A percentile compares a stretch with the other conserved stretches of the same genome.
phyloP scores from a whole-genome alignment of 2,888 invertebrate species.

The Pteria penguin region DNA sequence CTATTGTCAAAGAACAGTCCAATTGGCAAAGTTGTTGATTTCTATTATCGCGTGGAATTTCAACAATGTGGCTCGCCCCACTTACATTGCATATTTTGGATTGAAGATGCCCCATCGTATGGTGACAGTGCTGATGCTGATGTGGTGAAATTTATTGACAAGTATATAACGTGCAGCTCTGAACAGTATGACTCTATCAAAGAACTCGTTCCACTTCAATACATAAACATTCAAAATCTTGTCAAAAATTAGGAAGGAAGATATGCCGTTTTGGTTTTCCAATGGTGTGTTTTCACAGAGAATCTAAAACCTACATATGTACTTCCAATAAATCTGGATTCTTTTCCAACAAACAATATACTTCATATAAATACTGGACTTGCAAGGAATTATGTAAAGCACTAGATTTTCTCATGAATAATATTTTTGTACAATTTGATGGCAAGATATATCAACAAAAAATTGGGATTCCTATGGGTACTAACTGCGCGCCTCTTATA shows the following conservation, averaged over 20 bases:
- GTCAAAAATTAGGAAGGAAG: neutral
- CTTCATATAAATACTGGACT: too few species aligned
- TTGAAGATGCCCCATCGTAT: conserved; percentile 13
- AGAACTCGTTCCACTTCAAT: neutral
- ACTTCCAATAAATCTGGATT: too few species aligned
- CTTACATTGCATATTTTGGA: conserved; percentile 12
- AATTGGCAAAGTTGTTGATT: conserved; percentile 4
- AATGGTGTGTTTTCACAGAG: too few species aligned
- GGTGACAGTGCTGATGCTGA: neutral
- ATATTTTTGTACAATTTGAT: too few species aligned
- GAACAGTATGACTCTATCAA: neutral
- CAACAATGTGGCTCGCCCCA: conserved; percentile 33
- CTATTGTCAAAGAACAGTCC: neutral
- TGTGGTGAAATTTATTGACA: conserved; percentile 12
- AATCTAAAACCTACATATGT: too few species aligned
- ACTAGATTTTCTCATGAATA: too few species aligned
- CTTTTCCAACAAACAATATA: too few species aligned
- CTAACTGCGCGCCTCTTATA: too few species aligned
- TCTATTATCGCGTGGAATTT: conserved; percentile 14
- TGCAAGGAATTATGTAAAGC: too few species aligned
- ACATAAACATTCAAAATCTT: conserved; percentile 6
- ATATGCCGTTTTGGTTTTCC: neutral
- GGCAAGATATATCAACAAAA: too few species aligned
- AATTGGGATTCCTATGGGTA: too few species aligned
- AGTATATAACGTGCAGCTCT: neutral